Percentiles rank a stretch among this genome's conserved stretches.
Evolutionary conservation across 2,888 invertebrate species (phyloP).

Genomic region (Morpho helenor): DNA sequence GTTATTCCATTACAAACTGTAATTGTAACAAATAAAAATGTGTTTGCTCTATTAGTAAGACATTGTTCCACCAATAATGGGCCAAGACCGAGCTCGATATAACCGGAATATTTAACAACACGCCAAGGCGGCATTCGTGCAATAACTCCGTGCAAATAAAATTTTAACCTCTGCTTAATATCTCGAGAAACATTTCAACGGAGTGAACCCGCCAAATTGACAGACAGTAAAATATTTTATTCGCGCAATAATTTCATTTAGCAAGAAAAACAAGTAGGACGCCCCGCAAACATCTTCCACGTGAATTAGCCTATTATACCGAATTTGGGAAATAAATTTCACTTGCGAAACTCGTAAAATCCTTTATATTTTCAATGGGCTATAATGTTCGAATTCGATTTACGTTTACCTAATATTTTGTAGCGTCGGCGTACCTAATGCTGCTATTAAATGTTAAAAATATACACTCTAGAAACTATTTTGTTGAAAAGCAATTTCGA

Average conservation of each 20-base stretch:
- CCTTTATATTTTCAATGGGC: constrained; percentile 30
- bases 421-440: too few species aligned
- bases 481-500: too few species aligned
- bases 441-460: too few species aligned
- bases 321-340: constrained; percentile 63
- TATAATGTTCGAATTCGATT: constrained; percentile 18
- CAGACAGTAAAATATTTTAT: constrained; percentile 79
- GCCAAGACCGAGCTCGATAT: constrained; percentile 48
- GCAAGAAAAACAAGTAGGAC: constrained; percentile 65
- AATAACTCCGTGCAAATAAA: constrained; percentile 70
- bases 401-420: constrained; percentile 2
- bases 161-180: constrained; percentile 77
- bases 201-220: constrained; percentile 66
- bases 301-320: constrained; percentile 73
- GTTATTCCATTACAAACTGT: too few species aligned
- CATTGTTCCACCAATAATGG: constrained; percentile 65
- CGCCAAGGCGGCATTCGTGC: constrained; percentile 49
- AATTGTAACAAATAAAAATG: too few species aligned
- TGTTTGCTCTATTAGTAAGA: not conserved
- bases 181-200: constrained; percentile 58
- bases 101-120: constrained; percentile 56
- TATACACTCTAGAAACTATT: too few species aligned
- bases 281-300: constrained; percentile 64
- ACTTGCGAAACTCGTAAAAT: constrained; percentile 55
- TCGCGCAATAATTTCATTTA: constrained; percentile 73